phyloP scores from a whole-genome alignment of 1,140 invertebrate genomes.

The Melipona quadrifasciata region DNA sequence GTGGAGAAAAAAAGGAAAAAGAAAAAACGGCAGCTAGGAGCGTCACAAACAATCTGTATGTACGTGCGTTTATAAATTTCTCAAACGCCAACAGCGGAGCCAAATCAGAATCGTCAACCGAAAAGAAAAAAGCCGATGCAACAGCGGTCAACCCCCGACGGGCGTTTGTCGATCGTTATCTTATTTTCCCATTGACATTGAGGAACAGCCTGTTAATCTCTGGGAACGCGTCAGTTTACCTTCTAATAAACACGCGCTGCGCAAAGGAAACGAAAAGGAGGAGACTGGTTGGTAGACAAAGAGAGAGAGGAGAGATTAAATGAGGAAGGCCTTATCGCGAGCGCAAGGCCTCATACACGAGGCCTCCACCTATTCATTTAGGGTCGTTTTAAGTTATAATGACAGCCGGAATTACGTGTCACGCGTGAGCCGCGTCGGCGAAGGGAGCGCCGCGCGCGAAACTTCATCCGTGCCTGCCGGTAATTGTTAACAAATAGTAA shows the following conservation, averaged over 20 bases:
- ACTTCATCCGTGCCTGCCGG: background rate
- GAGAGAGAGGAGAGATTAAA: background rate
- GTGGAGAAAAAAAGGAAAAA: background rate
- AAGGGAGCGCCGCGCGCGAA: background rate
- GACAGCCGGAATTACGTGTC: slow-evolving; percentile 17
- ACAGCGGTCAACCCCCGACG: background rate
- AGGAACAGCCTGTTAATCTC: background rate
- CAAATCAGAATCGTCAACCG: background rate
- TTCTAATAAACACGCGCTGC: slow-evolving; percentile 1
- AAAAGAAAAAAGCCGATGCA: background rate
- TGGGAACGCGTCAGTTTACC: background rate
- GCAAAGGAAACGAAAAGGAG: background rate
- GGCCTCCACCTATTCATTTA: slow-evolving; percentile 34
- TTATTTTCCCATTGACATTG: background rate
- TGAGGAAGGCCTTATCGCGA: slow-evolving; percentile 11
- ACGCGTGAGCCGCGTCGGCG: background rate
- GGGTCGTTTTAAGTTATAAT: slow-evolving; percentile 41
- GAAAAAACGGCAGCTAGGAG: background rate
- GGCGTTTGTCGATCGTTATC: background rate
- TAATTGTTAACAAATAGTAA: slow-evolving; percentile 47
- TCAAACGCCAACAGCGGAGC: background rate
- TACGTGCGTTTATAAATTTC: background rate
- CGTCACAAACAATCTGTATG: background rate
- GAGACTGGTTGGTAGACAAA: no score
- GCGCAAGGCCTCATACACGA: background rate